Base-by-base conservation (phyloP, 2,888 invertebrate genomes). In the Ptilodon capucinus region DNA sequence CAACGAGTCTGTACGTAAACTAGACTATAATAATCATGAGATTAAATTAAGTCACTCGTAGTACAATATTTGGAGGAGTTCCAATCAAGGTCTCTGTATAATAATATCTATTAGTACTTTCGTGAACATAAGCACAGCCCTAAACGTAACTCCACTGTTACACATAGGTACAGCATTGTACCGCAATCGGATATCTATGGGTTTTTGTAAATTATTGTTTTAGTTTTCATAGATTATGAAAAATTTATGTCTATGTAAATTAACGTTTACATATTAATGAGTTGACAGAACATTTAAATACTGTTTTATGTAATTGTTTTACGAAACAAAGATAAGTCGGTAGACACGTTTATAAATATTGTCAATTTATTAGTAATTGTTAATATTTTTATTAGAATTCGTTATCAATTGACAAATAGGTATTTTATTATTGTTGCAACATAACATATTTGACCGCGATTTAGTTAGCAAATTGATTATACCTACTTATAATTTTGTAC, bases 131-230 rank as follows among this genome's bases (percentile, higher is more conserved):
- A n/a, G 23, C 36, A 48, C 47, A 46, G 43, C 40, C 40, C 44
- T 18, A 32, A 35, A 34, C 30, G 46, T 42, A 17, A 40, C 42
- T 48, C 40, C 32, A 13, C 42, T 46, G 43, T 18, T 40, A 43
- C 38, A 46, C 25, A 47, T 48, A 42, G 40, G 40, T 45, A 40
- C 44, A 52, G 51, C 48, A 55, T 42, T 54, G 48, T 50, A n/a
- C n/a, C n/a, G n/a, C n/a, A 47, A 17, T 38, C 17, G 17, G 9
- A 48, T 2, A 4, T 35, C 21, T 17, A 48, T 57, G 54, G 45
- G 28, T 48, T 50, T 48, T 38, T 42, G 35, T 54, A 44, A 54
- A 46, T 41, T 51, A 52, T 51, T 1, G 39, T 23, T 19, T 47
- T 17, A 35, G 17, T 47, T 50, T 49, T 46, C 44, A 53, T 57